Base-by-base conservation (phyloP, 2,113 vertebrate genomes). In the Edolisoma coerulescens region DNA sequence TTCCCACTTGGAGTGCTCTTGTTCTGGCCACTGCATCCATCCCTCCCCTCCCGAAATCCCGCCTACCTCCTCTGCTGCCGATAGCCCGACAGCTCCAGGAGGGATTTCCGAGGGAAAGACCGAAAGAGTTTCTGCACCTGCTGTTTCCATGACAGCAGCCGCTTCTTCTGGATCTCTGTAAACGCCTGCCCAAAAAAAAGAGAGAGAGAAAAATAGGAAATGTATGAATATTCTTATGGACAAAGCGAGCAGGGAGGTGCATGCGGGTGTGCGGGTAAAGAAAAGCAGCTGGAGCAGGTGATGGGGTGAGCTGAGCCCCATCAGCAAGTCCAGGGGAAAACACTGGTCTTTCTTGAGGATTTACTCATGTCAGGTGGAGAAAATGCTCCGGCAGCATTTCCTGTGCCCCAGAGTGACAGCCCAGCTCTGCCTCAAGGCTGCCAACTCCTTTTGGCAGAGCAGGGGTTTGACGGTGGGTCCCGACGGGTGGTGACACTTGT, bases 141-240 rank as follows among this genome's bases (percentile, higher is more conserved):
- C 98, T 99, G 99, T 98, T 99, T 99, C 99, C 99, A 99, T 98
- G 99, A 99, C 98, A 99, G 98, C 98, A 99, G 97, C 94, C 99
- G 98, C 98, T 99, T 99, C 98, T 99, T 99, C 98, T 99, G 99
- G 13, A 99, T 99, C 97, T 99, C 99, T 74, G 99, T 99, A 97
- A 99, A 99, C 78, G 99, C 99, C 99, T 99, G 98, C 2, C 16
- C 53, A 5, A 10, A 16, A n/a, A 35, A 10, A 7, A 5, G 30
- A 71, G 14, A 28, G 1, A 92, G 90, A 93, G 57, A 86, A 22
- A 70, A 75, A 53, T 1, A 67, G 56, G 52, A 96, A 90, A 96
- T 69, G 80, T 32, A 44, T 90, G 68, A 92, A 68, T 87, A 70
- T 93, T 92, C 74, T 90, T 84, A 82, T 69, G 94, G 94, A 84